Evolutionary conservation across 2,113 vertebrate species (phyloP).

Genomic region (Mustela nigripes): DNA sequence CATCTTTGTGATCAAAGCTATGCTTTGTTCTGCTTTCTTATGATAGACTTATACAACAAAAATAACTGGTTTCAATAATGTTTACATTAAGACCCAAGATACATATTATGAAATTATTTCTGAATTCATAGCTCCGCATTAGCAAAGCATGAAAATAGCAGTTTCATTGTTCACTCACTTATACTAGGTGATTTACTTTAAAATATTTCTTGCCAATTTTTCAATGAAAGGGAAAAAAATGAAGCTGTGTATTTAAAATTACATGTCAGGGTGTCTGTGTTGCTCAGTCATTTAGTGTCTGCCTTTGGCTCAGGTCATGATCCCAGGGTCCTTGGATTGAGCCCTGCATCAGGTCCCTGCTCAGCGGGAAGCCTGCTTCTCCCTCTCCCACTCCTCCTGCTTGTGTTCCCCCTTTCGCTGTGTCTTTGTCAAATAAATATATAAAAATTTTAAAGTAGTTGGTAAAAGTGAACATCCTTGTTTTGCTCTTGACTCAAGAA

Average conservation of each 20-base stretch:
- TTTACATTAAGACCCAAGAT: constrained; percentile 10
- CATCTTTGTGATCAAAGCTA: neutral
- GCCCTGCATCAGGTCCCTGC: too few relatives aligned
- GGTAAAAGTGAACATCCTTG: neutral
- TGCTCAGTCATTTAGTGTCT: too few relatives aligned
- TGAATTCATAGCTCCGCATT: neutral
- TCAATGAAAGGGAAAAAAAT: constrained; percentile 5
- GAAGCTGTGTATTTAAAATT: neutral
- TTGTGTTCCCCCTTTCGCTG: too few relatives aligned
- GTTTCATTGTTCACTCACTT: neutral
- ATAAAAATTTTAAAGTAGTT: neutral
- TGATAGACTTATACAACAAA: neutral
- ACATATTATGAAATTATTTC: neutral
- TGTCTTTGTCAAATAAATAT: too few relatives aligned
- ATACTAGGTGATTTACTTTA: neutral
- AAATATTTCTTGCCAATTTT: neutral
- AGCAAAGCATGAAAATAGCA: neutral
- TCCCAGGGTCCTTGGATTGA: too few relatives aligned
- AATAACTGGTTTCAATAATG: neutral
- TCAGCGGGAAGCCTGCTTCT: too few relatives aligned
- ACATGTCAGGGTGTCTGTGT: too few relatives aligned
- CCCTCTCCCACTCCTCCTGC: too few relatives aligned
- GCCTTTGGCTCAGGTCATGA: too few relatives aligned
- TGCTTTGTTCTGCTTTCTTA: neutral
- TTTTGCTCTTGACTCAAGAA: neutral